Evolutionary conservation across 1,140 invertebrate species (phyloP), one percentile per base, ranked within the genome.

Genomic region (Sinonovacula constricta): DNA sequence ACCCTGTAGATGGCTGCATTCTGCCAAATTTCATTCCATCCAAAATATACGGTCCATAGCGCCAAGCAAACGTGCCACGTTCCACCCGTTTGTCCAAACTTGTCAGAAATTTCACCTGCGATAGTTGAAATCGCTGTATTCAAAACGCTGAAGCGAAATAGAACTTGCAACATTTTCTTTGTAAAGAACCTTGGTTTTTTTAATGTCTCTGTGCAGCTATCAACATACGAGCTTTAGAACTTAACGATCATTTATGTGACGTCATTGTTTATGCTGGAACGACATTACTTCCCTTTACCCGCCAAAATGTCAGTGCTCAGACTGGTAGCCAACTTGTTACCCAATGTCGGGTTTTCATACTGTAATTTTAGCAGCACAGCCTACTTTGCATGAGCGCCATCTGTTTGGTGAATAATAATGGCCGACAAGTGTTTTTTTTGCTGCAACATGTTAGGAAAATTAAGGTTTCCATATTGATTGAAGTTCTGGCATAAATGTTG

Each of bases 361-460:
- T 60, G 18, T 22, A 60, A 24, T 15, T 28, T 14, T 3, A 22
- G 2, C 24, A 24, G 15, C 30, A 53, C 30, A 24, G 57, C 26
- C 57, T 15, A 60, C 57, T 15, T 28, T 15, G 26, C 18, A 15
- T 28, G 15, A 45, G 56, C 68, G 53, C 68, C 68, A 70, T n/a
- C 68, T 70, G 45, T n/a, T n/a, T 24, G 56, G 59, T 70, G 68
- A 70, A 59, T 70, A 59, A 70, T 70, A 70, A 70, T 70, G 68
- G 68, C 24, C 18, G 68, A 70, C 68, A 39, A 60, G 31, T 24
- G 57, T 60, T 14, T 28, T 5, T 60, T 60, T 60, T 60, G 15
- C 14, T 31, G 15, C 18, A 28, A 60, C 57, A 60, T 5, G n/a
- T 54, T 18, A 28, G 5, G 18, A 31, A 60, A n/a, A 28, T 3